These are phyloP conservation scores for Phyllostomus discolor DNA, from an alignment of 2,113 vertebrate genomes.

Conservation along the genomic window DNA sequence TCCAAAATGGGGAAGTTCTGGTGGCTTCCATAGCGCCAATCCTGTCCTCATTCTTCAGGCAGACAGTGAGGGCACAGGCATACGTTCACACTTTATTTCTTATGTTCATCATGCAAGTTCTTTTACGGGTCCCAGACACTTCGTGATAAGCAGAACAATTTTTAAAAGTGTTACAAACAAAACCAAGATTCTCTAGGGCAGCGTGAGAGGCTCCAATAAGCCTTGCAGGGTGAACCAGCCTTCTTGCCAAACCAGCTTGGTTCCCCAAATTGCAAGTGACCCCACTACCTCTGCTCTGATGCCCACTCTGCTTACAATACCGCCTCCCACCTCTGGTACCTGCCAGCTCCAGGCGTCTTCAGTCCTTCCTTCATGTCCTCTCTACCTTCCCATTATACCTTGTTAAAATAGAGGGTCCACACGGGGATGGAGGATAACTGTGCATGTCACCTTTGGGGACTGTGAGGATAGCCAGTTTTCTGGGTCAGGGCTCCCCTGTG, in stretches of 20 bases:
- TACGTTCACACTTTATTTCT: background rate
- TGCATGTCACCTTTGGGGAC: background rate
- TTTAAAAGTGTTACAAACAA: background rate
- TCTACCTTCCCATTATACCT: too few relatives aligned
- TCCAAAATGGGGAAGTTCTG: rapidly evolving
- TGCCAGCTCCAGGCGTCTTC: background rate
- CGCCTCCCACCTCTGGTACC: background rate
- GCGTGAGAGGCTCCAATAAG: too few relatives aligned
- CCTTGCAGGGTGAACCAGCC: background rate
- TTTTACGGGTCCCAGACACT: background rate
- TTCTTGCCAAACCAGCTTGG: background rate
- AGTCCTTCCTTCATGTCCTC: background rate
- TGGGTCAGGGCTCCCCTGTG: background rate
- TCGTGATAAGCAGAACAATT: background rate
- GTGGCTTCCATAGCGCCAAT: rapidly evolving
- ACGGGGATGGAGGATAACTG: background rate
- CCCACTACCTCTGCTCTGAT: background rate
- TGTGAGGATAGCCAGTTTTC: background rate
- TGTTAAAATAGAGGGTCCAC: too few relatives aligned
- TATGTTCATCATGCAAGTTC: background rate
- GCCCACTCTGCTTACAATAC: too few relatives aligned
- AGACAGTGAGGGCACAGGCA: background rate
- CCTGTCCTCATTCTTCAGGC: rapidly evolving
- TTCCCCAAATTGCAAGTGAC: background rate
- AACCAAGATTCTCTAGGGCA: background rate